Percentiles rank a stretch among this genome's conserved stretches.
phyloP scores from a whole-genome alignment of 1,140 invertebrate genomes.

The Bactericera cockerelli region DNA sequence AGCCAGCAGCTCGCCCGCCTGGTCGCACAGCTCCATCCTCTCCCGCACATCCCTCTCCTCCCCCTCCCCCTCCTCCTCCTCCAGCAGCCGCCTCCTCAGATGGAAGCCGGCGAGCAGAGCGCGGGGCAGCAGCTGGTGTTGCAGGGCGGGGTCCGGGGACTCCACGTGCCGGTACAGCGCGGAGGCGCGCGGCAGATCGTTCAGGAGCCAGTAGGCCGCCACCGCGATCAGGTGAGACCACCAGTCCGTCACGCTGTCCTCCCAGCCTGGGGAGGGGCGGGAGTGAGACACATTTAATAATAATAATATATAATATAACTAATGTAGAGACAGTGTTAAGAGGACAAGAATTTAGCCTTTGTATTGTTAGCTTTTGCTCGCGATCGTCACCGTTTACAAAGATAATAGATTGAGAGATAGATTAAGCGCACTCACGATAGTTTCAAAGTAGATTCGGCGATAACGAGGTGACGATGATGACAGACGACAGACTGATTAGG shows the following conservation, averaged over 20 bases:
- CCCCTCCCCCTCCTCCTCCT: neutral
- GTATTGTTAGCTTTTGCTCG: too few relatives aligned
- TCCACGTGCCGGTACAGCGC: constrained; percentile 47
- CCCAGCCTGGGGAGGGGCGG: constrained; percentile 15
- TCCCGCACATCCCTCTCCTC: constrained; percentile 23
- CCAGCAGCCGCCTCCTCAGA: constrained; percentile 11
- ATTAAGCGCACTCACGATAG: too few relatives aligned
- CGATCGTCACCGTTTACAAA: too few relatives aligned
- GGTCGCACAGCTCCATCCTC: constrained; percentile 49
- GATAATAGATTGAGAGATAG: too few relatives aligned
- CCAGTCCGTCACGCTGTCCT: constrained; percentile 61
- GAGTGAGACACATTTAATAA: too few relatives aligned
- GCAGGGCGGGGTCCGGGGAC: constrained; percentile 45
- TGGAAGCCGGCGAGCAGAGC: constrained; percentile 47
- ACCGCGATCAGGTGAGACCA: constrained; percentile 71
- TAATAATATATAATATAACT: too few relatives aligned
- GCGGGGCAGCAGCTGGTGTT: constrained; percentile 57
- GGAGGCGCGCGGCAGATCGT: constrained; percentile 56
- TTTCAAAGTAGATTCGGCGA: too few relatives aligned
- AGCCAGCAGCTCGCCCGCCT: constrained; percentile 57
- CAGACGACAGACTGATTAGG: too few relatives aligned
- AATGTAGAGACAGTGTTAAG: too few relatives aligned
- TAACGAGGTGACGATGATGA: too few relatives aligned
- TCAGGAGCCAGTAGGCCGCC: constrained; percentile 68
- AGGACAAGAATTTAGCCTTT: too few relatives aligned